Percentiles rank a stretch among this genome's conserved stretches.
These are phyloP conservation scores for Troilus luridus DNA, from an alignment of 2,888 invertebrate genomes.

Conservation along the genomic window DNA sequence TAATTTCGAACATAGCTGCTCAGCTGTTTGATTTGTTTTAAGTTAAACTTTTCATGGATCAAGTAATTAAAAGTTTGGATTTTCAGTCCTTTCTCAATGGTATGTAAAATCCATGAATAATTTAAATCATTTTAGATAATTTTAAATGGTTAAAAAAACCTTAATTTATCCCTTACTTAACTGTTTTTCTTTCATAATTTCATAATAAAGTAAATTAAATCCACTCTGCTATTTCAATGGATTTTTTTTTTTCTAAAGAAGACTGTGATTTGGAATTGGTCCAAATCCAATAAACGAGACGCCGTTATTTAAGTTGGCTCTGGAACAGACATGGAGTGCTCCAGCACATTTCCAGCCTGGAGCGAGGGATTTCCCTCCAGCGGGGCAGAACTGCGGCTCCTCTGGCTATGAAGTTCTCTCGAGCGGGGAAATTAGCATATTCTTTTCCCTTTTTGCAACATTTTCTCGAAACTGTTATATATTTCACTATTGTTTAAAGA, in stretches of 20 bases:
- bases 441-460: background rate
- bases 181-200: too few relatives aligned
- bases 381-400: background rate
- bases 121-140: too few relatives aligned
- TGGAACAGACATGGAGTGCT: background rate
- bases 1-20: too few relatives aligned
- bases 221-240: background rate
- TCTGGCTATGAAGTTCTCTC: background rate
- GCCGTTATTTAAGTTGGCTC: conserved; percentile 15
- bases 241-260: background rate
- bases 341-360: background rate
- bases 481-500: background rate
- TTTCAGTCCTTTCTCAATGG: too few relatives aligned
- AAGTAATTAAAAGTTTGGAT: too few relatives aligned
- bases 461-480: background rate
- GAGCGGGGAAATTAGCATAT: background rate
- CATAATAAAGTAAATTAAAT: background rate
- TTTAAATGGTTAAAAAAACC: too few relatives aligned
- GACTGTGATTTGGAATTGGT: background rate
- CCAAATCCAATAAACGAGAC: background rate
- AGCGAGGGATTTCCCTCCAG: background rate
- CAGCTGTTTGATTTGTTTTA: too few relatives aligned
- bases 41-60: too few relatives aligned
- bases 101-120: too few relatives aligned
- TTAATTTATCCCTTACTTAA: too few relatives aligned